Evolutionary conservation across 2,113 vertebrate genomes (phyloP), one percentile per base, ranked within the genome.

Genomic region (Athene noctua): DNA sequence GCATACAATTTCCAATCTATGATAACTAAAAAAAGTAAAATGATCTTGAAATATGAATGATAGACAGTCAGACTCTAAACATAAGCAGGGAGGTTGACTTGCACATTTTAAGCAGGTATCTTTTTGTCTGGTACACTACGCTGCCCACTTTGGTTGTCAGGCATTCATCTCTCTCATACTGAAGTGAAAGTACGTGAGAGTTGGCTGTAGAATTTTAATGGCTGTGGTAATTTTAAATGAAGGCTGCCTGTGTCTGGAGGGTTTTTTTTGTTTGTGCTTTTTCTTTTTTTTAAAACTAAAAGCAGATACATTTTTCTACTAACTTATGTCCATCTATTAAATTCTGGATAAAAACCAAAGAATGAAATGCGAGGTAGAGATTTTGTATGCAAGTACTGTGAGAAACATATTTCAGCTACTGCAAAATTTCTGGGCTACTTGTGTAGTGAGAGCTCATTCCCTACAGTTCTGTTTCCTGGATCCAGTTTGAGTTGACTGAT

Each of bases 181-280:
- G 86, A 94, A 96, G 67, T 92, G 93, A 66, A 91, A 95, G 67
- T 93, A 92, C 32, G 5, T 92, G 80, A 88, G 55, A 52, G 92
- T 52, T 92, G 80, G 73, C 91, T 87, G 84, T 46, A 87, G 84
- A 91, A 95, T 95, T 83, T 94, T 92, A 89, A 94, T 94, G 88
- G 80, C 92, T 89, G 16, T 49, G 52, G 75, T 83, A 17, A 38
- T 93, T 91, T 74, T 54, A 91, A 82, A 57, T 91, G 62, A 85
- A 91, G 91, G 87, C 80, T 75, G 49, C 34, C 57, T 84, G 11
- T 88, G 77, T 86, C 62, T 38, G 47, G 17, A 4, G 9, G 6
- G 40, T 44, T 85, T 61, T n/a, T 46, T 70, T 82, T 40, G 7
- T 71, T 57, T 67, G 20, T 17, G 7, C 2, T 15, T 23, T 57